These are phyloP conservation scores for Iselma pallidipennis DNA, from an alignment of 2,888 invertebrate species.

Conservation along the genomic window DNA sequence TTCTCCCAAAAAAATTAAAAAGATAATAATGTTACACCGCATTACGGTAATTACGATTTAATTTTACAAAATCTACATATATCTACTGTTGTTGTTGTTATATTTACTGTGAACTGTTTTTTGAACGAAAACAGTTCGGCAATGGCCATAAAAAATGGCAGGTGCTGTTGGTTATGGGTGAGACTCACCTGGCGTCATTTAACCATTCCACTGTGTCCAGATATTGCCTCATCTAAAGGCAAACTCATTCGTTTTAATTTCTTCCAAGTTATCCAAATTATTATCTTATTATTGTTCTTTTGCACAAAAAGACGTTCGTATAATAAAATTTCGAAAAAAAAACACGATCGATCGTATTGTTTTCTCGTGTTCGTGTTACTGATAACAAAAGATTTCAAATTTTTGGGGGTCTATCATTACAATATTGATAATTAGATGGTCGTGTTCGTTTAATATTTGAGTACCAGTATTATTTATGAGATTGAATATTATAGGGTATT, in stretches of 20 bases:
- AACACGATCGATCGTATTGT: too few relatives aligned
- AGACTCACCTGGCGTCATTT: conserved; percentile 30
- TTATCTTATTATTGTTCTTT: background rate
- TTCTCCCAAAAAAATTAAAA: background rate
- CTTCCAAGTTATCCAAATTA: background rate
- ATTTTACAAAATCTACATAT: background rate
- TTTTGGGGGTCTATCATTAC: background rate
- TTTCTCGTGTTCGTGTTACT: background rate
- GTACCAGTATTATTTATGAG: background rate
- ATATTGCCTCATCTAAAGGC: background rate
- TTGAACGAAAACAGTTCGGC: conserved; percentile 16
- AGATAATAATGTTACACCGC: background rate
- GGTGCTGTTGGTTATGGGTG: conserved; percentile 33
- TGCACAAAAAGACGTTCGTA: background rate
- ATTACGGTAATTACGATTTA: background rate
- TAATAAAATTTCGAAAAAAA: background rate
- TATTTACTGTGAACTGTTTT: background rate
- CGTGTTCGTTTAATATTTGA: background rate
- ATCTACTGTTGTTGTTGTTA: background rate
- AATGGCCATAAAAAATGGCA: conserved; percentile 39
- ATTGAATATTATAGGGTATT: background rate
- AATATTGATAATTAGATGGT: background rate
- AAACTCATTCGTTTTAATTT: background rate
- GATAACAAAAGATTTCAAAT: background rate
- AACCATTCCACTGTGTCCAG: conserved; percentile 11